Base-by-base conservation (phyloP, 2,888 invertebrate genomes). In the Cepaea hortensis region DNA sequence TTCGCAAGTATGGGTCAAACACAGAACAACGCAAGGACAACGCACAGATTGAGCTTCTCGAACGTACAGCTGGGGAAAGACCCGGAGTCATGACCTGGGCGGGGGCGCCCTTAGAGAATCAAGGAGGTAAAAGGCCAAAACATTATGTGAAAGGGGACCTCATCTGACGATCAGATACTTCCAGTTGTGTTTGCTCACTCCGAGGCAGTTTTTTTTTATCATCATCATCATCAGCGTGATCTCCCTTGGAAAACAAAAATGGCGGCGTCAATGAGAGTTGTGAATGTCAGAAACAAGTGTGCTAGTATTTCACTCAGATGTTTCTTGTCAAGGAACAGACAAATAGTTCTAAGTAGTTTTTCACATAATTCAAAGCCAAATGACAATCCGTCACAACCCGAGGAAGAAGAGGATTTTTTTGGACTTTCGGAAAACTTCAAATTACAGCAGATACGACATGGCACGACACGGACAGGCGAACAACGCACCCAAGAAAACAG, bases 351-450 rank as follows among this genome's bases (percentile, higher is more conserved):
- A 15, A 70, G 68, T 62, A 75, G 18, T 46, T 65, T 65, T 48
- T 76, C 84, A 20, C 76, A 62, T 46, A 13, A 20, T 46, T 23
- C 70, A 68, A 20, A 15, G 55, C 11, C 70, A 68, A 85, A 72
- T 55, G 15, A 61, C 46, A n/a, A 20, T 72, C 50, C 18, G 23
- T 61, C 18, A 48, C 61, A 73, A 35, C 9, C 15, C 4, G 46
- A 73, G 23, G 46, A 61, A 62, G 46, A 35, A 15, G 85, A 85
- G 35, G 85, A 85, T 85, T 85, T 85, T 65, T 85, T 85, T 65
- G 85, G 85, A n/a, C 81, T 85, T 73, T 81, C 85, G 13, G 46
- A 81, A n/a, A 70, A 85, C 65, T 85, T 81, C 23, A 81, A 81
- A 85, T n/a, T 85, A n/a, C 85, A 85, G 50, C 85, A 85, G 62